These are phyloP conservation scores for Periparus ater DNA, from an alignment of 2,797 vertebrate species.

Conservation along the genomic window DNA sequence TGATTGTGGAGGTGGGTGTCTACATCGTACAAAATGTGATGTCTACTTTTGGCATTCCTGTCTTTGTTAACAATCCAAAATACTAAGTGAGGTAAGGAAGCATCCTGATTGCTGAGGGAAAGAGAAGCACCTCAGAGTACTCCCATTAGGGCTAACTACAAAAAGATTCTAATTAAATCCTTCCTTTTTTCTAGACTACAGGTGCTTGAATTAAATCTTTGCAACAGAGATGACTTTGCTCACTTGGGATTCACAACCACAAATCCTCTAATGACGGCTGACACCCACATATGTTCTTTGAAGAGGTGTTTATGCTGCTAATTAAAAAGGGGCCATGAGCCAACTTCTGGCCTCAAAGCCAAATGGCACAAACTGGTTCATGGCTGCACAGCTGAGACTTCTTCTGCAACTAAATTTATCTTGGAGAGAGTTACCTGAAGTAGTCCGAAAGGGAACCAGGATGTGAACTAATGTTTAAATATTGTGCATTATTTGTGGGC, in stretches of 20 bases:
- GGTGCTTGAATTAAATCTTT: background rate
- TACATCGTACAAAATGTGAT: background rate
- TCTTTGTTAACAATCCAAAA: background rate
- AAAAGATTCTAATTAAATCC: slow-evolving; percentile 15
- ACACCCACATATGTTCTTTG: slow-evolving; percentile 26
- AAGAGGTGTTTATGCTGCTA: background rate
- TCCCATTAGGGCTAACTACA: background rate
- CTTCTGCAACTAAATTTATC: background rate
- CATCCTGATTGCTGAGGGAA: background rate
- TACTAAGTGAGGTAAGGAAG: background rate
- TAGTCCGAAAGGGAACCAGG: background rate
- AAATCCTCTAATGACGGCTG: slow-evolving; percentile 10
- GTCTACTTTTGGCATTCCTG: background rate
- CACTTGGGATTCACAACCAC: background rate
- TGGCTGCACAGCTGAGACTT: background rate
- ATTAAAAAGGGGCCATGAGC: background rate
- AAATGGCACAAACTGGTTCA: background rate
- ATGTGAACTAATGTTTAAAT: background rate
- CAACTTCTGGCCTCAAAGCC: background rate
- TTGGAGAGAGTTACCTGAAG: background rate
- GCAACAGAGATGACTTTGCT: background rate
- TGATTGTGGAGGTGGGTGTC: background rate
- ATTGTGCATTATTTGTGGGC: background rate
- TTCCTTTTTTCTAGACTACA: slow-evolving; percentile 20
- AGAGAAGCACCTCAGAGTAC: background rate